Conservation (phyloP, 2,888 invertebrate species). For the Cosmorhoe ocellata region DNA sequence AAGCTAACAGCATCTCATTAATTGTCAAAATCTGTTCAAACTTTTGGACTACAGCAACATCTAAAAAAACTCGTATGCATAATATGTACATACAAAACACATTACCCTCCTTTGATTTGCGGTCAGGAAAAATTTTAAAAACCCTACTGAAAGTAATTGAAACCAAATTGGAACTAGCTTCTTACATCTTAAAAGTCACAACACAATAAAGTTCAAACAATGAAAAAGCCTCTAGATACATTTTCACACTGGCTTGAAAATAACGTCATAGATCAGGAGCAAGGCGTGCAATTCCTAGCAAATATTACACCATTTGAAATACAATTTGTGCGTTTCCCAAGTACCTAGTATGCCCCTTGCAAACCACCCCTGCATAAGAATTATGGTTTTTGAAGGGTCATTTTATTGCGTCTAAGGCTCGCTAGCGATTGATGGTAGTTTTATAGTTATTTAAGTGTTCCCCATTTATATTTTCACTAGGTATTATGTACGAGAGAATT, state of each 20-base stretch:
- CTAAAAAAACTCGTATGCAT: too few species aligned
- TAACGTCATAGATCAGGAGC: constrained; percentile 15
- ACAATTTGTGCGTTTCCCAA: constrained; percentile 23
- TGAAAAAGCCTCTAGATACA: too few species aligned
- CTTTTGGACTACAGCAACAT: too few species aligned
- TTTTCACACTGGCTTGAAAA: constrained; percentile 9
- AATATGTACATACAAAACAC: too few species aligned
- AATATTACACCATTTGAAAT: constrained; percentile 21
- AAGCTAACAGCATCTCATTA: too few species aligned
- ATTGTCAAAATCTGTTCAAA: too few species aligned
- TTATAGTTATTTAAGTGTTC: constrained; percentile 42
- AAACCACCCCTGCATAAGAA: constrained; percentile 42
- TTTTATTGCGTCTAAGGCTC: constrained; percentile 51
- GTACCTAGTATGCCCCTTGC: constrained; percentile 25
- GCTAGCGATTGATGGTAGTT: constrained; percentile 41
- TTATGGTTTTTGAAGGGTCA: constrained; percentile 56
- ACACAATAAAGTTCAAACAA: too few species aligned
- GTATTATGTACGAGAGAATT: constrained; percentile 1
- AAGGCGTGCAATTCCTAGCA: constrained; percentile 14
- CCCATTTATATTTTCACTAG: constrained; percentile 17
- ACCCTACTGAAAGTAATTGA: too few species aligned
- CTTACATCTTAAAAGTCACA: too few species aligned
- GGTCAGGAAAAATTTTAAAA: too few species aligned
- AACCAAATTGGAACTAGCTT: too few species aligned
- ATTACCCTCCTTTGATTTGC: too few species aligned